Evolutionary conservation across 2,113 vertebrate species (phyloP).

Genomic region (Steatornis caripensis): DNA sequence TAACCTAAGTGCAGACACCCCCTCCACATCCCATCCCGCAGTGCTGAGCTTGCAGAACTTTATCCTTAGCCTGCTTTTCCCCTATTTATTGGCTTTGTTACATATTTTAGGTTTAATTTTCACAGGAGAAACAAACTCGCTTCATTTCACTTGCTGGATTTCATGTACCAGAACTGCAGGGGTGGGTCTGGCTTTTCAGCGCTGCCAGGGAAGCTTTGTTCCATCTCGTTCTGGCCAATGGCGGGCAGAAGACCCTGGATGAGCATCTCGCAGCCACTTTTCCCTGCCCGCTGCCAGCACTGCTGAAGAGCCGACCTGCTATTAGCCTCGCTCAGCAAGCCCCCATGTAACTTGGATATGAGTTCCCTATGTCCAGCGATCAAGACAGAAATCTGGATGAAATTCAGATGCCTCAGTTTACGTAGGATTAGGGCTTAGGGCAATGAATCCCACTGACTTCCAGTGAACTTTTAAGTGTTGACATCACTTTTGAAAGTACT

Average conservation of each 20-base stretch:
- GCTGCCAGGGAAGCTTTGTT: not conserved
- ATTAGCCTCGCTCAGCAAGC: not conserved
- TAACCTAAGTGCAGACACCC: not conserved
- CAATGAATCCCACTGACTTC: not conserved
- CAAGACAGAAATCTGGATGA: not conserved
- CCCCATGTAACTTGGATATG: not conserved
- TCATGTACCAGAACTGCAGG: not conserved
- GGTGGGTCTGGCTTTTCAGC: not conserved
- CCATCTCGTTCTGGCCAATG: not conserved
- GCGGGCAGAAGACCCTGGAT: not conserved
- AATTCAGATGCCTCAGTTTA: not conserved
- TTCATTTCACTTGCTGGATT: not conserved
- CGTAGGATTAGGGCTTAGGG: not conserved
- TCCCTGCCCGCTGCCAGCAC: not conserved
- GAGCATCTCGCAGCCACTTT: not conserved
- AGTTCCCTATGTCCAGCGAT: not conserved
- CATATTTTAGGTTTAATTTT: not conserved
- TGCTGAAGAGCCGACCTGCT: not conserved
- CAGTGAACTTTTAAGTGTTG: not conserved
- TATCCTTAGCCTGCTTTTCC: not conserved
- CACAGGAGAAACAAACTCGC: not conserved
- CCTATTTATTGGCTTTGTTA: not conserved
- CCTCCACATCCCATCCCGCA: fast-evolving
- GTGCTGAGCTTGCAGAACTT: not conserved
- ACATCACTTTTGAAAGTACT: not conserved